Percentiles rank a stretch among this genome's conserved stretches.
Conservation (phyloP, 2,797 vertebrate genomes). For the Neosilurus hyrtlii region DNA sequence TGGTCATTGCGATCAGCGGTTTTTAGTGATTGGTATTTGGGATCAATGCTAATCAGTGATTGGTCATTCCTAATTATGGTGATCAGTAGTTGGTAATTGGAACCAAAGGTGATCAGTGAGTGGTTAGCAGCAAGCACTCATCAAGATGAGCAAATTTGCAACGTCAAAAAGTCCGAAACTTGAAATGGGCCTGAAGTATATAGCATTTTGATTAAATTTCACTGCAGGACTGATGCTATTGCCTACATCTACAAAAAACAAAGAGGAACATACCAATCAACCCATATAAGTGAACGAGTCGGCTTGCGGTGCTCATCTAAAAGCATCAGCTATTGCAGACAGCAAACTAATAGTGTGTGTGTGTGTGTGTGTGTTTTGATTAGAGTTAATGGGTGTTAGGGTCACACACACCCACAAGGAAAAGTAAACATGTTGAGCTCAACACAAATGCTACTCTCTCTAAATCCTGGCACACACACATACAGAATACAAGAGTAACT, state of each 20-base stretch:
- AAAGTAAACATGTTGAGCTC: slow-evolving; percentile 52
- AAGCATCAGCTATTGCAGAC: not conserved
- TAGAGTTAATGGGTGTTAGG: slow-evolving; percentile 24
- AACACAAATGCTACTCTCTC: slow-evolving; percentile 16
- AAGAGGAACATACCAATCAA: not conserved
- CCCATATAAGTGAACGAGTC: not conserved
- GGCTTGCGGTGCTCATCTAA: not conserved
- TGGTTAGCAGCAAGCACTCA: not conserved
- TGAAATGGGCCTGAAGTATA: not conserved
- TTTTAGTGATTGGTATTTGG: not conserved
- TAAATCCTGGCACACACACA: slow-evolving; percentile 3
- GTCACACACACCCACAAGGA: slow-evolving; percentile 39
- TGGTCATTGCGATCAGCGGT: not conserved
- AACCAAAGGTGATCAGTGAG: not conserved
- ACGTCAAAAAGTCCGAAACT: not conserved
- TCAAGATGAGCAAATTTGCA: not conserved
- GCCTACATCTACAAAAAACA: not conserved
- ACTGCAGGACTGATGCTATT: not conserved
- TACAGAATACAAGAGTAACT: not conserved
- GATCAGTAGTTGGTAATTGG: not conserved
- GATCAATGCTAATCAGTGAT: not conserved
- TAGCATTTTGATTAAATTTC: not conserved
- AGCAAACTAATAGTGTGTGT: slow-evolving; percentile 33
- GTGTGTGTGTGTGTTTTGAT: slow-evolving; percentile 24
- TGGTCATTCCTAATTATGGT: not conserved